These are phyloP conservation scores for Brachyptera risi DNA, from an alignment of 2,888 invertebrate species.

Conservation along the genomic window DNA sequence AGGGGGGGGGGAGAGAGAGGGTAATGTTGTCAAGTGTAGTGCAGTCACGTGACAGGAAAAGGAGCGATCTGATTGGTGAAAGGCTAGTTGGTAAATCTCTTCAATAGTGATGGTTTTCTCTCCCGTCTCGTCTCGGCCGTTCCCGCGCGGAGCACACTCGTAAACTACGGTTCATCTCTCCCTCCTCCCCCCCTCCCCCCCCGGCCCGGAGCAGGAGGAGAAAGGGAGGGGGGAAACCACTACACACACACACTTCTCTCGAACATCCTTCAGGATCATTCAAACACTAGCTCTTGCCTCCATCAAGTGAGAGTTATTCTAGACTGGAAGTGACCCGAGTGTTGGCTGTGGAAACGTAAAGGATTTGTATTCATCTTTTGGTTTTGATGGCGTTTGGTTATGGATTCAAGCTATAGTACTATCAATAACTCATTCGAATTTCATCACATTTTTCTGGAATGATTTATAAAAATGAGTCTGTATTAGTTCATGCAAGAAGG, in stretches of 20 bases:
- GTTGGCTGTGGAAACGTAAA: too few species aligned
- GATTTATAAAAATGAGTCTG: conserved; percentile 1
- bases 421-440: conserved; percentile 18
- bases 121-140: neutral
- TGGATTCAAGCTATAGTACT: neutral
- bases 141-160: conserved; percentile 21
- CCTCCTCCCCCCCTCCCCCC: conserved; percentile 2
- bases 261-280: conserved; percentile 16
- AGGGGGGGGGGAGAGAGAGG: too few species aligned
- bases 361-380: conserved; percentile 10
- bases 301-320: too few species aligned
- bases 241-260: conserved; percentile 6
- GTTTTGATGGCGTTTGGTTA: conserved; percentile 6
- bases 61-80: too few species aligned
- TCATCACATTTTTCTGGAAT: too few species aligned
- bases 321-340: too few species aligned
- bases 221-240: conserved; percentile 11
- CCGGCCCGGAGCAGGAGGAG: neutral
- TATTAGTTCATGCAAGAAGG: too few species aligned
- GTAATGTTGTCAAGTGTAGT: too few species aligned
- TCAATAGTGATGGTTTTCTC: neutral
- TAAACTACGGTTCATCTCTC: conserved; percentile 28
- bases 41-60: too few species aligned
- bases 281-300: conserved; percentile 3
- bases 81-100: neutral